Evolutionary conservation across 2,888 invertebrate genomes (phyloP).

Genomic region (Tuta absoluta): DNA sequence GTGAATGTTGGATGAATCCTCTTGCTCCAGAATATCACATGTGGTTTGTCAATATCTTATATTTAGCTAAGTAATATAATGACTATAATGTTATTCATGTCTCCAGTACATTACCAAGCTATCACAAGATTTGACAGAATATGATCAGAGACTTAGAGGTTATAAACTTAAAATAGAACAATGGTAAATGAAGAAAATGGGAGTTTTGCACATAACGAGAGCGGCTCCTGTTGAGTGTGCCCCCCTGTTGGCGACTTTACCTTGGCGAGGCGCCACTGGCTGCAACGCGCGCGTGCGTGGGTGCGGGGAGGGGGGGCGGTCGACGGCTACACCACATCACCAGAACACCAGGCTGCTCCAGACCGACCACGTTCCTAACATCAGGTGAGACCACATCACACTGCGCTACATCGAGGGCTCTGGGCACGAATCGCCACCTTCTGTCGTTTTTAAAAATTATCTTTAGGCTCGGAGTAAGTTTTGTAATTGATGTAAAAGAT

Average conservation of each 20-base stretch:
- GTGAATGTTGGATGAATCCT: conserved; percentile 19
- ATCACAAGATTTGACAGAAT: neutral
- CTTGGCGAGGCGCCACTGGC: conserved; percentile 53
- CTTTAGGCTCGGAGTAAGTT: conserved; percentile 69
- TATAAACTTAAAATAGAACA: conserved; percentile 48
- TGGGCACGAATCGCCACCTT: conserved; percentile 76
- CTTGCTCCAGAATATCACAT: too few species aligned
- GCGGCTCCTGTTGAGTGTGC: conserved; percentile 67
- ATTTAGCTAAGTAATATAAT: too few species aligned
- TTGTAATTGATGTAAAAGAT: conserved; percentile 37
- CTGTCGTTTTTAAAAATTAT: conserved; percentile 79
- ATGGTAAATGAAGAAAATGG: conserved; percentile 61
- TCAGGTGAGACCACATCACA: conserved; percentile 77
- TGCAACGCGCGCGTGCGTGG: conserved; percentile 39
- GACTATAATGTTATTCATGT: too few species aligned
- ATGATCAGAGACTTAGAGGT: conserved; percentile 23
- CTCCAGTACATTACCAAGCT: neutral
- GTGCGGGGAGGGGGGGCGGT: conserved; percentile 35
- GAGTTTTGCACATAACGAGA: conserved; percentile 71
- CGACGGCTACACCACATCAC: conserved; percentile 43
- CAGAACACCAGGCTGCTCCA: conserved; percentile 40
- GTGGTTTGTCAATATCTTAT: too few species aligned
- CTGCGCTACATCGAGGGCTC: conserved; percentile 76
- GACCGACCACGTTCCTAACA: conserved; percentile 67
- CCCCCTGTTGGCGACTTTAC: conserved; percentile 71